A percentile compares a stretch with the other conserved stretches of the same genome.
These are phyloP conservation scores for Mustela erminea DNA, from an alignment of 2,797 vertebrate species.

Conservation along the genomic window DNA sequence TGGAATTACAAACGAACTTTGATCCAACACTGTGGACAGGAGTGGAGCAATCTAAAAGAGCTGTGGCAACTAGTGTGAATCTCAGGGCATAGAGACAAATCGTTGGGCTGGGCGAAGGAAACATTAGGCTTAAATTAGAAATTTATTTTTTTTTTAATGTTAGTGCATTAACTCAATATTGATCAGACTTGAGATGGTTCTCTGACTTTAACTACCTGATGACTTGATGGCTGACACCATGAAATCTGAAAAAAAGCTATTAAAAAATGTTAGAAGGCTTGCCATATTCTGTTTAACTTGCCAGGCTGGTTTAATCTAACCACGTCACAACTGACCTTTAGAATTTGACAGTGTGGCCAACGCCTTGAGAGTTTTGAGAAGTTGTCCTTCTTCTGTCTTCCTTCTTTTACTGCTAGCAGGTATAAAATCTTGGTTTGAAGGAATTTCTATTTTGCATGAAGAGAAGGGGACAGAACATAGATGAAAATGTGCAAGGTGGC, in stretches of 20 bases:
- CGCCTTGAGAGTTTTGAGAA: neutral
- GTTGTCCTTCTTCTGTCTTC: neutral
- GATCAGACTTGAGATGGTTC: neutral
- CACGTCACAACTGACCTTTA: neutral
- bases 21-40: neutral
- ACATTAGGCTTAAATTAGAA: neutral
- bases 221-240: neutral
- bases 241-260: constrained; percentile 38
- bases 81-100: neutral
- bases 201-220: constrained; percentile 5
- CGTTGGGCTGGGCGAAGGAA: neutral
- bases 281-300: neutral
- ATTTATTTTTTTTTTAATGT: constrained; percentile 24
- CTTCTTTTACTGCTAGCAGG: neutral
- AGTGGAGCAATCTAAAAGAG: neutral
- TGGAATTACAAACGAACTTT: constrained; percentile 20
- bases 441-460: neutral
- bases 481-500: neutral
- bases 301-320: constrained; percentile 9
- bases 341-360: neutral
- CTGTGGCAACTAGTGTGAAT: neutral
- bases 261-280: constrained; percentile 1
- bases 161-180: neutral
- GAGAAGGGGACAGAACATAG: neutral
- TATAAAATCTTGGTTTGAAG: constrained; percentile 8